Conservation (phyloP, 2,888 invertebrate species). For the Xestia xanthographa region DNA sequence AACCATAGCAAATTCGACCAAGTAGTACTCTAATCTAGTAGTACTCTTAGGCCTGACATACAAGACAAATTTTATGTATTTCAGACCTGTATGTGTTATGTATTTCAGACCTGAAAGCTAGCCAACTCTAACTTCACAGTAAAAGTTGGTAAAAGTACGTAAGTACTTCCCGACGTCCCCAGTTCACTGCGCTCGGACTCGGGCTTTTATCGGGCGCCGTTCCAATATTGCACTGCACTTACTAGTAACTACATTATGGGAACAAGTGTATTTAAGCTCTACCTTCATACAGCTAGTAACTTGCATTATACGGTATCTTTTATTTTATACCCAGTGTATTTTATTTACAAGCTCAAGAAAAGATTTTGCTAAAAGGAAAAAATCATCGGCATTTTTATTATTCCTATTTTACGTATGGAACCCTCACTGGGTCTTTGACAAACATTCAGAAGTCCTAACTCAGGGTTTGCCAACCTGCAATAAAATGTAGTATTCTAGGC, state of each 20-base stretch:
- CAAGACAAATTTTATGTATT: no score
- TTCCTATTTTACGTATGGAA: not conserved
- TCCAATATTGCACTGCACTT: slow-evolving; percentile 30
- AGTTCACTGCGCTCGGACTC: slow-evolving; percentile 14
- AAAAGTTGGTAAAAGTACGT: slow-evolving; percentile 1
- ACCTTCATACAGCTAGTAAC: not conserved
- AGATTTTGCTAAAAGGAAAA: not conserved
- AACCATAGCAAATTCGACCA: not conserved
- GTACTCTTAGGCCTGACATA: no score
- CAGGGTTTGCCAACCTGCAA: not conserved
- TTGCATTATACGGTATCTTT: not conserved
- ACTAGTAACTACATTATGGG: slow-evolving; percentile 26
- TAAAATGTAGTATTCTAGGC: not conserved
- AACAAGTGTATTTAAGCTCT: slow-evolving; percentile 12
- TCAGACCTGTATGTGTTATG: no score
- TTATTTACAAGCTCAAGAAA: not conserved
- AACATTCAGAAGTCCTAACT: not conserved
- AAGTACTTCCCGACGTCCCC: not conserved
- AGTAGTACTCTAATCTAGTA: no score
- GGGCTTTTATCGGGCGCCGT: slow-evolving; percentile 10
- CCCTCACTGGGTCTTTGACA: not conserved
- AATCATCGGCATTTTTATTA: not conserved
- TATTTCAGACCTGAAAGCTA: not conserved
- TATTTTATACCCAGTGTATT: not conserved
- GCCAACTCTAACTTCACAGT: not conserved